A percentile compares a stretch with the other conserved stretches of the same genome.
phyloP scores from a whole-genome alignment of 2,888 invertebrate species.

The Pristionchus mayeri region DNA sequence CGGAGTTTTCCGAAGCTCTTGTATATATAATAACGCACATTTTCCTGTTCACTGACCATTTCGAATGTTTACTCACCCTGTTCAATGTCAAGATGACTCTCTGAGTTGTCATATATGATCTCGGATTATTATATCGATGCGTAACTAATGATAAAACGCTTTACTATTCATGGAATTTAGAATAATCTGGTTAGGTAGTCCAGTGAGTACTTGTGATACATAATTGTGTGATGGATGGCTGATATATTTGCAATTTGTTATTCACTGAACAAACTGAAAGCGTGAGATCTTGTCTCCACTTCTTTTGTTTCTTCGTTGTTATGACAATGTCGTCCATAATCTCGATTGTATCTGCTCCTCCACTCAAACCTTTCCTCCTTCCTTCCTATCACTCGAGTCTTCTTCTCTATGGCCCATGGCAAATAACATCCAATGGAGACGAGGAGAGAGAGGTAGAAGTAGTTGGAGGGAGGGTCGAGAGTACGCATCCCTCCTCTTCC shows the following conservation, averaged over 20 bases:
- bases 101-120: neutral
- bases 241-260: neutral
- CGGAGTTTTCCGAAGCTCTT: too few relatives aligned
- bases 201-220: conserved; percentile 26
- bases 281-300: neutral
- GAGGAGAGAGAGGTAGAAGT: neutral
- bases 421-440: conserved; percentile 32
- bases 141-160: too few relatives aligned
- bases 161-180: too few relatives aligned
- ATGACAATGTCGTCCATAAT: conserved; percentile 14
- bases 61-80: too few relatives aligned
- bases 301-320: conserved; percentile 13
- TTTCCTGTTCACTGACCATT: too few relatives aligned
- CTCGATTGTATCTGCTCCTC: conserved; percentile 26
- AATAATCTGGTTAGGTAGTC: conserved; percentile 21
- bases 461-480: neutral
- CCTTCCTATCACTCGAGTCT: conserved; percentile 6
- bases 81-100: too few relatives aligned
- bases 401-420: conserved; percentile 5
- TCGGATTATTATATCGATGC: neutral
- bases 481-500: neutral
- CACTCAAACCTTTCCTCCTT: neutral
- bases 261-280: conserved; percentile 26
- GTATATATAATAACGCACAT: too few relatives aligned
- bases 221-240: neutral